A percentile compares a stretch with the other conserved stretches of the same genome.
Evolutionary conservation across 2,113 vertebrate genomes (phyloP).

Genomic region (Canis aureus): DNA sequence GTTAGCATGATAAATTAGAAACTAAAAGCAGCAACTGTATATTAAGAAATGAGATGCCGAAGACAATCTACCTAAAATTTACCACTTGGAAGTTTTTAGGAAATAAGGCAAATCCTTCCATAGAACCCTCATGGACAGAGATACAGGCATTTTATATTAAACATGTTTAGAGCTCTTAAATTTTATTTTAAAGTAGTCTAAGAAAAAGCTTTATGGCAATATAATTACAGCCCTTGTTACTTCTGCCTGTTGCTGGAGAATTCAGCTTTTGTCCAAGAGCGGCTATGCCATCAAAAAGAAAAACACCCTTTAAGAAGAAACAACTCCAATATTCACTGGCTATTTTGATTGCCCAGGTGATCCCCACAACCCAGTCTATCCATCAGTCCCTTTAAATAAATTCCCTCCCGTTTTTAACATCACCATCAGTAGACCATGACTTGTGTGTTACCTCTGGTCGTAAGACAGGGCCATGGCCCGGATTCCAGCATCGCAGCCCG

Average conservation of each 20-base stretch:
- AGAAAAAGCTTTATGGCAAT: neutral
- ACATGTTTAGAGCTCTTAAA: neutral
- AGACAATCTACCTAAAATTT: neutral
- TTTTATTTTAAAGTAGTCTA: neutral
- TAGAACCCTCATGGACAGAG: neutral
- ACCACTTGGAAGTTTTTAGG: neutral
- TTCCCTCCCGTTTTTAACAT: rapidly evolving
- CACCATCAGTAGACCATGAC: rapidly evolving
- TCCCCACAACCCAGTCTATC: too few species aligned
- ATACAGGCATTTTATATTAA: neutral
- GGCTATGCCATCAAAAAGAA: neutral
- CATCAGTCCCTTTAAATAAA: neutral
- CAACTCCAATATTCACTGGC: neutral
- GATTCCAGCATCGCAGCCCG: slow-evolving; percentile 97
- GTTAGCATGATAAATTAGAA: neutral
- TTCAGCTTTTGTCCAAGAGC: neutral
- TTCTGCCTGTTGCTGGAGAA: neutral
- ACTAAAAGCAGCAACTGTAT: neutral
- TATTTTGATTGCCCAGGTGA: neutral
- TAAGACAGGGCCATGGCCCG: slow-evolving; percentile 97
- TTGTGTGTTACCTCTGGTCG: slow-evolving; percentile 96
- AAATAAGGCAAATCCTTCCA: neutral
- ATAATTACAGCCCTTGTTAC: neutral
- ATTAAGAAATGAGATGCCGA: neutral
- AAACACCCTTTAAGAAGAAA: neutral